Conservation (phyloP, 2,888 invertebrate genomes). For the Polia nebulosa region DNA sequence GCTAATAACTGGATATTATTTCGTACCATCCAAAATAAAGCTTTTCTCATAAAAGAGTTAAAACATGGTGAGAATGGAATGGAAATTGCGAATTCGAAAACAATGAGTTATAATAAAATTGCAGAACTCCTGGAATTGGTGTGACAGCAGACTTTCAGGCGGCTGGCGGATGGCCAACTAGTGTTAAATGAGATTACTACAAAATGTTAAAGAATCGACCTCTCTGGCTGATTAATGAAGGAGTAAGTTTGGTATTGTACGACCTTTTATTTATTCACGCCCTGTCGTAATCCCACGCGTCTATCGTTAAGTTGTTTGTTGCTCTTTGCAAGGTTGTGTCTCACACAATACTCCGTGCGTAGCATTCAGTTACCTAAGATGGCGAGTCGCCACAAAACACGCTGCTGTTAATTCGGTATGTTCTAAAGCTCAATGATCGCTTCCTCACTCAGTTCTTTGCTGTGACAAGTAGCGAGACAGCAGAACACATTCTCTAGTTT, state of each 20-base stretch:
- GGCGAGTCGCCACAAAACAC: not conserved
- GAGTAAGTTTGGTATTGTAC: not conserved
- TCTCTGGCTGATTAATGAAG: conserved; percentile 26
- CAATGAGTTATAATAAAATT: conserved; percentile 3
- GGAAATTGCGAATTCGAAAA: not conserved
- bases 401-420: not conserved
- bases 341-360: conserved; percentile 7
- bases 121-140: conserved; percentile 6
- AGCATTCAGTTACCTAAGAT: conserved; percentile 7
- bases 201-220: conserved; percentile 36
- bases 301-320: not conserved
- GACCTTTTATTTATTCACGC: conserved; percentile 20
- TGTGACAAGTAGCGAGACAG: not conserved
- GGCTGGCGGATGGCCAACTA: conserved; percentile 27
- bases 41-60: not conserved
- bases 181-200: conserved; percentile 22
- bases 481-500: not conserved
- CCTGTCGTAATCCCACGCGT: not conserved
- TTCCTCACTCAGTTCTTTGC: not conserved
- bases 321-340: conserved; percentile 6
- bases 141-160: conserved; percentile 20
- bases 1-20: not conserved
- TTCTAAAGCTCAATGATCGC: not conserved
- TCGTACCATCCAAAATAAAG: not conserved
- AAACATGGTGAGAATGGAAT: not conserved